phyloP scores from a whole-genome alignment of 2,797 vertebrate genomes.

The Otus scops region DNA sequence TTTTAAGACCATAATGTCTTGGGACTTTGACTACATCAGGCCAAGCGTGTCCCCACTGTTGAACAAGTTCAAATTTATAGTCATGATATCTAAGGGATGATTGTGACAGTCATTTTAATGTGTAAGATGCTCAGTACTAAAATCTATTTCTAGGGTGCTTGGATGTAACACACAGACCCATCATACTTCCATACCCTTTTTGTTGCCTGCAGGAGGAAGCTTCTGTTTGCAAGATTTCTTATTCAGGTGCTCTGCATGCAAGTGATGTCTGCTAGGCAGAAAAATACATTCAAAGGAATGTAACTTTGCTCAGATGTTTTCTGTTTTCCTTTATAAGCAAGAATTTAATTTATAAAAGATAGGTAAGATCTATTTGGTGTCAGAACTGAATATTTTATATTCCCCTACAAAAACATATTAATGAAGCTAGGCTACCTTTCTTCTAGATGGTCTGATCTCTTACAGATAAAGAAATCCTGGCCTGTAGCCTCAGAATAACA shows the following conservation, averaged over 20 bases:
- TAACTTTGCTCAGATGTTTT: neutral
- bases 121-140: neutral
- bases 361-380: neutral
- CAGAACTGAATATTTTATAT: neutral
- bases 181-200: rapidly evolving
- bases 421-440: neutral
- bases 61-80: neutral
- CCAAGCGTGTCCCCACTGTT: neutral
- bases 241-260: neutral
- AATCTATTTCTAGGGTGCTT: neutral
- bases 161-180: rapidly evolving
- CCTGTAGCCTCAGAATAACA: neutral
- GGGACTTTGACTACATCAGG: neutral
- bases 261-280: neutral
- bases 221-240: neutral
- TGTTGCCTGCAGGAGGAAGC: neutral
- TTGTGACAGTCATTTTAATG: neutral
- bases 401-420: neutral
- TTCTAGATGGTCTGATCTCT: neutral
- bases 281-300: neutral
- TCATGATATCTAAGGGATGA: neutral
- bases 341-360: neutral
- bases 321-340: neutral
- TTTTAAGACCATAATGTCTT: neutral
- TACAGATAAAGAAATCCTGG: neutral